Evolutionary conservation across 2,888 invertebrate genomes (phyloP), one percentile per base, ranked within the genome.

Genomic region (Strigamia crassipes): DNA sequence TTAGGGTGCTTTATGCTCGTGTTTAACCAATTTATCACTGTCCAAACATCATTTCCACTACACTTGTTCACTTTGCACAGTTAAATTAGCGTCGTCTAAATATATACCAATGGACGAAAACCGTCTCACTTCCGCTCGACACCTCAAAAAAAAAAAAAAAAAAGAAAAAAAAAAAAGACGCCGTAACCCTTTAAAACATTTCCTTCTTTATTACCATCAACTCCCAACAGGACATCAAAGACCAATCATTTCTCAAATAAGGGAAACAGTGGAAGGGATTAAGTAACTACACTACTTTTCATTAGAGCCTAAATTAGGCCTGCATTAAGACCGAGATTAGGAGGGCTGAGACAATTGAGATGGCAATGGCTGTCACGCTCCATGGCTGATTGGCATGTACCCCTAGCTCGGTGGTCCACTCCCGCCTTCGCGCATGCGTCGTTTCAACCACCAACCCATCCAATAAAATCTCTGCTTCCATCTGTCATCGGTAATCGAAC

Each of bases 401-500:
- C 42, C 79, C 41, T 18, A 41, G 42, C 79, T 78, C 79, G 79
- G 79, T 78, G 79, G 79, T 38, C 38, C 38, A 42, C 41, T 42
- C 41, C 38, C 79, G 79, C 79, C 79, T 42, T 42, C 38, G 42
- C 42, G 79, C 41, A 38, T 42, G 79, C 79, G 79, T 73, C 73
- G 73, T 73, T 73, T 27, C 73, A n/a, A 73, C 73, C 73, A 73
- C 73, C 73, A 73, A 51, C 80, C 80, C 51, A 80, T 42, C 80
- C 80, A 80, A 80, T 80, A 80, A 80, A 80, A 80, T 80, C 56
- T 80, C 31, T 31, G 46, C 42, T 42, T 51, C 51, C 80, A 80
- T 80, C 80, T 80, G 80, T 80, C 80, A 80, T 31, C 80, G 80
- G 80, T 42, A 51, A 80, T 80, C 80, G 80, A 78, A 78, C 79